Evolutionary conservation across 1,140 invertebrate genomes (phyloP).

Genomic region (Asobara japonica): DNA sequence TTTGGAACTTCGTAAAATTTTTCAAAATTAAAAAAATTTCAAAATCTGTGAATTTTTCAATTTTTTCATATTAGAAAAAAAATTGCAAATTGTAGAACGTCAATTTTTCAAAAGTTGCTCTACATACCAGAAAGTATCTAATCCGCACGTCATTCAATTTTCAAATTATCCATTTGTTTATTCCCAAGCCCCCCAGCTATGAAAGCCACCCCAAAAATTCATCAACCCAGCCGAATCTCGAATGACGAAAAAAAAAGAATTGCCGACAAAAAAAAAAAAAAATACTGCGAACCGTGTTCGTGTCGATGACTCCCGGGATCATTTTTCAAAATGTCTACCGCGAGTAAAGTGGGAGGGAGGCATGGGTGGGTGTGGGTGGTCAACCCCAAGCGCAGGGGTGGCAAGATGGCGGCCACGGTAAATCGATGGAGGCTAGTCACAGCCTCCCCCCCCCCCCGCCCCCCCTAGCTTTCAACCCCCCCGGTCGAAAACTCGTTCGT

Average conservation of each 20-base stretch:
- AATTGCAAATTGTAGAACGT: too few species aligned
- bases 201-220: too few species aligned
- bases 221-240: too few species aligned
- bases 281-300: conserved; percentile 4
- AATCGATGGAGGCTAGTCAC: conserved; percentile 65
- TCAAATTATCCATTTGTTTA: too few species aligned
- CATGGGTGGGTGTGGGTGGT: conserved; percentile 41
- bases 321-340: conserved; percentile 65
- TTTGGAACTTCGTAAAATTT: too few species aligned
- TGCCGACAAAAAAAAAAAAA: conserved; percentile 12
- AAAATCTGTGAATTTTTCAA: too few species aligned
- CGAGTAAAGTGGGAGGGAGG: conserved; percentile 31
- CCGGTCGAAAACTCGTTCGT: conserved; percentile 39
- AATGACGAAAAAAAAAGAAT: conserved; percentile 9
- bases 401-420: conserved; percentile 64
- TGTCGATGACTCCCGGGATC: conserved; percentile 59
- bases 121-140: too few species aligned
- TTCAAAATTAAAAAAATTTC: too few species aligned
- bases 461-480: conserved; percentile 33
- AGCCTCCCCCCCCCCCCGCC: conserved; percentile 52
- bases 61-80: too few species aligned
- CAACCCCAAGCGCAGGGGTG: conserved; percentile 55
- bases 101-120: too few species aligned
- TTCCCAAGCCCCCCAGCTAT: too few species aligned
- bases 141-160: too few species aligned